Conservation (phyloP, 2,888 invertebrate genomes). For the Shargacucullia verbasci region DNA sequence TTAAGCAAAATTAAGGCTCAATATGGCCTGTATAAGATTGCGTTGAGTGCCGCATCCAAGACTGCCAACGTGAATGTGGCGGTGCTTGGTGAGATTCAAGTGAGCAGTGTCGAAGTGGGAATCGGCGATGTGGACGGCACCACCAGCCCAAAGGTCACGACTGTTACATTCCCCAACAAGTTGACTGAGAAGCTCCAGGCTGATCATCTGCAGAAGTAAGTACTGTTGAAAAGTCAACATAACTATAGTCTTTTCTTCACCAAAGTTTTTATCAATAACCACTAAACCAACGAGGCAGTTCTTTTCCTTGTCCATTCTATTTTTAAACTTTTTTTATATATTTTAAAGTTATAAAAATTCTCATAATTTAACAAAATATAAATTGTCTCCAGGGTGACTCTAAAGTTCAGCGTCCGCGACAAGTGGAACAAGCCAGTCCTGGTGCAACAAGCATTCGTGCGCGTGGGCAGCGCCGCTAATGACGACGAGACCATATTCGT, state of each 20-base stretch:
- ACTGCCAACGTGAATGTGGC: constrained; percentile 90
- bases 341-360: too few relatives aligned
- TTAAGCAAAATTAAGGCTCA: constrained; percentile 93
- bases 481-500: constrained; percentile 98
- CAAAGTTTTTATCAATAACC: too few relatives aligned
- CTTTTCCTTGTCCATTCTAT: too few relatives aligned
- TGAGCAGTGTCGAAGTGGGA: constrained; percentile 95
- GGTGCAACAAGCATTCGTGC: constrained; percentile 96
- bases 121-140: constrained; percentile 97
- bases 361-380: too few relatives aligned
- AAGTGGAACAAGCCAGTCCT: constrained; percentile 91
- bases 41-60: constrained; percentile 91
- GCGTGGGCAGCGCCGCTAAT: constrained; percentile 91
- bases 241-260: too few relatives aligned
- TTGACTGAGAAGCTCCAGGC: constrained; percentile 92
- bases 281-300: too few relatives aligned
- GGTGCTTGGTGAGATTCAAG: constrained; percentile 93
- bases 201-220: constrained; percentile 95
- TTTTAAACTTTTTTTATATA: too few relatives aligned
- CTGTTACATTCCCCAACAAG: constrained; percentile 93
- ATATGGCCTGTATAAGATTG: constrained; percentile 95
- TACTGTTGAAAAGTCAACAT: constrained; percentile 32
- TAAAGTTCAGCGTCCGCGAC: constrained; percentile 94
- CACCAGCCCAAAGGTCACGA: constrained; percentile 93
- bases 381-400: constrained; percentile 88